Evolutionary conservation across 2,888 invertebrate species (phyloP).

Genomic region (Molorchus minor): DNA sequence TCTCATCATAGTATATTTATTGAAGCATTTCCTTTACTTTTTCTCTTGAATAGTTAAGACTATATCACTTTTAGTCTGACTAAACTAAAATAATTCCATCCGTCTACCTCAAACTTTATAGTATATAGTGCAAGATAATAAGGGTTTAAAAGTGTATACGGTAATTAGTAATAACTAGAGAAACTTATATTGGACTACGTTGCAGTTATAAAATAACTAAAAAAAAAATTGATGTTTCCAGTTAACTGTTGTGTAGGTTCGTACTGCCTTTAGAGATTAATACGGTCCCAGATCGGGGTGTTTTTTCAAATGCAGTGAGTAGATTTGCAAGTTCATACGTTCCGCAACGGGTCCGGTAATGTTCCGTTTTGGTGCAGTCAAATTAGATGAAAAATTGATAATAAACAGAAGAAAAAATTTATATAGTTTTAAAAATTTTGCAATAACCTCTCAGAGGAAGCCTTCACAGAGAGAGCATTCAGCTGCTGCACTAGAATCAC

Average conservation of each 20-base stretch:
- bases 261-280: conserved; percentile 49
- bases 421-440: no score
- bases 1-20: conserved; percentile 50
- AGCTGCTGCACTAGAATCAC: no score
- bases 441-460: no score
- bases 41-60: conserved; percentile 16
- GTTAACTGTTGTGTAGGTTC: conserved; percentile 55
- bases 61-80: conserved; percentile 22
- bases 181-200: conserved; percentile 52
- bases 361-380: conserved; percentile 11
- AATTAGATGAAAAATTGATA: no score
- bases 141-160: conserved; percentile 63
- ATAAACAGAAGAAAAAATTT: no score
- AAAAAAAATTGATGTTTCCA: conserved; percentile 52
- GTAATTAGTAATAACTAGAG: conserved; percentile 48
- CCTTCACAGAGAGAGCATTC: no score
- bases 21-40: conserved; percentile 41
- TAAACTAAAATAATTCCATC: conserved; percentile 58
- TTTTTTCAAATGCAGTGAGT: conserved; percentile 44
- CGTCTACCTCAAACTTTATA: conserved; percentile 61
- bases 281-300: conserved; percentile 50
- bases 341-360: conserved; percentile 24
- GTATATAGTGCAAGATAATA: conserved; percentile 59
- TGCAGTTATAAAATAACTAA: conserved; percentile 57
- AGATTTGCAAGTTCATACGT: conserved; percentile 31